A percentile compares a stretch with the other conserved stretches of the same genome.
phyloP scores from a whole-genome alignment of 2,113 vertebrate genomes.

The Muntiacus muntjak region DNA sequence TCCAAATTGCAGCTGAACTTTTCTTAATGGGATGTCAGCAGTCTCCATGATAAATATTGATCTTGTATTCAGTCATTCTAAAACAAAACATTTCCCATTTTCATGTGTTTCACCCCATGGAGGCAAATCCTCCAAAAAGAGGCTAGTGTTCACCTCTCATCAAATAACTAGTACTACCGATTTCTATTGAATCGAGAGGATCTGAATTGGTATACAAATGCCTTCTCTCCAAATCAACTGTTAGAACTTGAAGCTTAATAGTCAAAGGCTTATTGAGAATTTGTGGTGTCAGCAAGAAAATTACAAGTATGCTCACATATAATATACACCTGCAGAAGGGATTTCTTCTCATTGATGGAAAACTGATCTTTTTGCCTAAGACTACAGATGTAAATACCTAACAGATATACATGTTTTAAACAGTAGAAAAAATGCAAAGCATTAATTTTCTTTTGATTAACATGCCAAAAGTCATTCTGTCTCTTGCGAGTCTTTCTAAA shows the following conservation, averaged over 20 bases:
- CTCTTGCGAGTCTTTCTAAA: not conserved
- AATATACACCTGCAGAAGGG: not conserved
- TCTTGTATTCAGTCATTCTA: not conserved
- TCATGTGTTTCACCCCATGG: not conserved
- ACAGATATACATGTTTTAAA: not conserved
- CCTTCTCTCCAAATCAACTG: not conserved
- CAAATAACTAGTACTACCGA: not conserved
- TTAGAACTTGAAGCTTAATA: not conserved
- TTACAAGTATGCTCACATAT: not conserved
- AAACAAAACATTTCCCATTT: conserved; percentile 55
- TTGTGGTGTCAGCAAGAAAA: not conserved
- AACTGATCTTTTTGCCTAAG: not conserved
- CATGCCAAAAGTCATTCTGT: not conserved
- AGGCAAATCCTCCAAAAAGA: not conserved
- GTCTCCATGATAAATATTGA: conserved; percentile 60
- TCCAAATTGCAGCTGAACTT: conserved; percentile 36
- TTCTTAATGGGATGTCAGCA: conserved; percentile 52
- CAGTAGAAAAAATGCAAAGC: not conserved
- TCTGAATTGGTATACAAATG: not conserved
- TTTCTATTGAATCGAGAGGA: not conserved
- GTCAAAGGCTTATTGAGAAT: not conserved
- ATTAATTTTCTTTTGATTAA: not conserved
- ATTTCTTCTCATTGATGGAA: not conserved
- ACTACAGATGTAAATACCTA: not conserved
- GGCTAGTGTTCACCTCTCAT: not conserved